Evolutionary conservation across 2,888 invertebrate genomes (phyloP).

Genomic region (Homarus gammarus): DNA sequence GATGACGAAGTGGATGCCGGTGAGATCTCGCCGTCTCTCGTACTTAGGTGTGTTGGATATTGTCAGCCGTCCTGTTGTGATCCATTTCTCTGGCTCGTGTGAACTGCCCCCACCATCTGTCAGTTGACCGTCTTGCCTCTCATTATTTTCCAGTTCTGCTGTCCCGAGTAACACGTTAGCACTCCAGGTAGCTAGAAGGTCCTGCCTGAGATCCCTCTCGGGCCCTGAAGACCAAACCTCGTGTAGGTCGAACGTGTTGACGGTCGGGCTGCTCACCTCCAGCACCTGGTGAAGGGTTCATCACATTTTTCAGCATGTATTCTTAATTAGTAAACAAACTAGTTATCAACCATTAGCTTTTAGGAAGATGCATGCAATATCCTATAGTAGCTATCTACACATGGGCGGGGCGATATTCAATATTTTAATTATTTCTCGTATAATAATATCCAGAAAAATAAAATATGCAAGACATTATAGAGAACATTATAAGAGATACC

Average conservation of each 20-base stretch:
- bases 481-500: no score
- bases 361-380: background rate
- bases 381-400: background rate
- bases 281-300: background rate
- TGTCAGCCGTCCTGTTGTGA: constrained; percentile 21
- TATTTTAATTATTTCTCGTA: background rate
- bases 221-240: constrained; percentile 44
- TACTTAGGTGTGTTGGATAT: constrained; percentile 39
- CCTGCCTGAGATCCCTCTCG: background rate
- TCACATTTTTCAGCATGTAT: background rate
- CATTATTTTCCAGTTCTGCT: no score
- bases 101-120: background rate
- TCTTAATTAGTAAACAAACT: background rate
- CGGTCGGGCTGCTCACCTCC: background rate
- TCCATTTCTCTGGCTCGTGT: background rate
- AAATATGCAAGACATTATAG: no score
- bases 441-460: constrained; percentile 25
- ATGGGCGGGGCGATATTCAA: background rate
- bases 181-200: background rate
- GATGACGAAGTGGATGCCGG: constrained; percentile 60
- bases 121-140: background rate
- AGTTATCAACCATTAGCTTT: background rate
- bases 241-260: background rate
- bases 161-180: background rate
- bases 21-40: constrained; percentile 40